phyloP scores from a whole-genome alignment of 2,888 invertebrate genomes.

The Druceiella hillmani region DNA sequence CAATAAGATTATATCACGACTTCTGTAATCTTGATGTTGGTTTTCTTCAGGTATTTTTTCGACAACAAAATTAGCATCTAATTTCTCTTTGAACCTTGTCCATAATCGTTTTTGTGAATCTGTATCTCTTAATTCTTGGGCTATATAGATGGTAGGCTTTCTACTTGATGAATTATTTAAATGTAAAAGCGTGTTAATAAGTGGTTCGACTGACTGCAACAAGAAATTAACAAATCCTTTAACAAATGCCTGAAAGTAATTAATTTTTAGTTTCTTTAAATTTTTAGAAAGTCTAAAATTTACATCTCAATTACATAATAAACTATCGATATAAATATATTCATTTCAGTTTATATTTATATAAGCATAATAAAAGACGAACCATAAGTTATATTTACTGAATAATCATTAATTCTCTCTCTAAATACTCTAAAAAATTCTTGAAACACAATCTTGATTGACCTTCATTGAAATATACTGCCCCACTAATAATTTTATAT shows the following conservation, averaged over 20 bases:
- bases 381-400: too few relatives aligned
- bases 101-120: conserved; percentile 45
- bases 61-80: conserved; percentile 33
- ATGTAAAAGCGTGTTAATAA: conserved; percentile 53
- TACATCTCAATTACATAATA: too few relatives aligned
- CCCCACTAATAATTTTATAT: too few relatives aligned
- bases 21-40: conserved; percentile 57
- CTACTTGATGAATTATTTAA: conserved; percentile 37
- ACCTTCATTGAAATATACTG: too few relatives aligned
- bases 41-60: conserved; percentile 50
- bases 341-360: too few relatives aligned
- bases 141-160: conserved; percentile 54
- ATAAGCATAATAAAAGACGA: too few relatives aligned
- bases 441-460: too few relatives aligned
- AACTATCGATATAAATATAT: too few relatives aligned
- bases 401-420: too few relatives aligned
- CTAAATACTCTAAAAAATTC: too few relatives aligned
- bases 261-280: too few relatives aligned
- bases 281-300: too few relatives aligned
- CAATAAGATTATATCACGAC: conserved; percentile 57
- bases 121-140: conserved; percentile 64
- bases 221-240: conserved; percentile 9
- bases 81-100: conserved; percentile 37
- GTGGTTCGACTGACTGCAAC: conserved; percentile 53
- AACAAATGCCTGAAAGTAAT: neutral